Base-by-base conservation (phyloP, 30 jellyfish, hydroid and myxozoan genomes). In the Chironex yamaguchii region DNA sequence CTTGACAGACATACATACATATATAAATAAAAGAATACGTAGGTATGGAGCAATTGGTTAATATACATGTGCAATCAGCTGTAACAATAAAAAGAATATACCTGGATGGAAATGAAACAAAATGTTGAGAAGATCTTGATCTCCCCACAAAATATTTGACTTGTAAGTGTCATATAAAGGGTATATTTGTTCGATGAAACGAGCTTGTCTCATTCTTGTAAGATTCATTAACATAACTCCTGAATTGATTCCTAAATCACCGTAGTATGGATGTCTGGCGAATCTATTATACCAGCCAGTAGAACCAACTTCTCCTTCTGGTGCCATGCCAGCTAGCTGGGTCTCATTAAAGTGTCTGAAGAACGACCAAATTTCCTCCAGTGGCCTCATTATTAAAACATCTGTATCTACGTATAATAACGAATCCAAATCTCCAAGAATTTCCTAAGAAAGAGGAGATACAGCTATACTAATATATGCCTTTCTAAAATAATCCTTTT, bases 221-320 rank as follows among this genome's bases (percentile, higher is more conserved):
- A 92, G 54, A 58, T 92, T 92, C 98, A 92, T 92, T 71, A 92
- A 58, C 98, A 92, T 92, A 13, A 92, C 96, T 9, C 98, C 98
- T 70, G 94, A 74, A 64, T 92, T 92, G 14, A 92, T 77, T 9
- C 98, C 98, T 73, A 79, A 74, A 22, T 82, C 74, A 11, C 94
- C 90, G 52, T 76, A 72, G 53, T 79, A 92, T 3, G 98, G 96
- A 30, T 92, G 97, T 28, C 87, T 50, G 0, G 91, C 91, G 67
- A 76, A 76, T 66, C 94, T 73, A 34, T 75, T 81, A 81, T 92
- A 92, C 98, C 98, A 92, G 29, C 98, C 94, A 21, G 67, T 64
- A 1, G 92, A 82, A 0, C 66, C 87, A 34, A 72, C 91, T 81
- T 87, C 98, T 4, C 90, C 73, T 78, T 92, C 98, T 29, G 89